Evolutionary conservation across 2,797 vertebrate genomes (phyloP).

Genomic region (Alosa sapidissima): DNA sequence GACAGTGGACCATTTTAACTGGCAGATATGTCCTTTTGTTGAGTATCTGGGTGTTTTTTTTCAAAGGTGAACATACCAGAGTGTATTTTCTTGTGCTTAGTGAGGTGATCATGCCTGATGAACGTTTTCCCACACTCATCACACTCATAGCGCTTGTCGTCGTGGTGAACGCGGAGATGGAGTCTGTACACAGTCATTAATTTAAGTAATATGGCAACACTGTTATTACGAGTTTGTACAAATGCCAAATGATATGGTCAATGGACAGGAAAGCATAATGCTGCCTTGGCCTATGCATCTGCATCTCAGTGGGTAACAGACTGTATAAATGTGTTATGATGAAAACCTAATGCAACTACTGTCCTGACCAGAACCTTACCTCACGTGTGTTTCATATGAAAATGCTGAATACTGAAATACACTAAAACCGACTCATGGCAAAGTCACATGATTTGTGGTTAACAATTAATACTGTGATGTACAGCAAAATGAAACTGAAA

Average conservation of each 20-base stretch:
- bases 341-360: no score
- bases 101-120: slow-evolving; percentile 95
- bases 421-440: not conserved
- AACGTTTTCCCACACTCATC: slow-evolving; percentile 96
- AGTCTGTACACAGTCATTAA: slow-evolving; percentile 73
- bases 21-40: not conserved
- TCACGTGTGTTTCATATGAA: not conserved
- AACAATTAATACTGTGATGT: not conserved
- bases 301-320: no score
- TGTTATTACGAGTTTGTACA: no score
- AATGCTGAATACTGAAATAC: not conserved
- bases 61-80: slow-evolving; percentile 76
- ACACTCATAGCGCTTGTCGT: slow-evolving; percentile 97
- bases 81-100: slow-evolving; percentile 98
- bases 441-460: not conserved
- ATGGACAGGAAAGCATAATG: no score
- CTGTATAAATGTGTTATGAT: no score
- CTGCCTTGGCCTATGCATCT: no score
- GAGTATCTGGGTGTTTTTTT: not conserved
- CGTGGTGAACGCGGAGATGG: slow-evolving; percentile 93
- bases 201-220: not conserved
- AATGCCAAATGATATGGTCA: no score
- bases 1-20: not conserved
- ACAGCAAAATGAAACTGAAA: not conserved
- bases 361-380: no score